phyloP scores from a whole-genome alignment of 2,113 vertebrate species.

The Trichomycterus rosablanca region DNA sequence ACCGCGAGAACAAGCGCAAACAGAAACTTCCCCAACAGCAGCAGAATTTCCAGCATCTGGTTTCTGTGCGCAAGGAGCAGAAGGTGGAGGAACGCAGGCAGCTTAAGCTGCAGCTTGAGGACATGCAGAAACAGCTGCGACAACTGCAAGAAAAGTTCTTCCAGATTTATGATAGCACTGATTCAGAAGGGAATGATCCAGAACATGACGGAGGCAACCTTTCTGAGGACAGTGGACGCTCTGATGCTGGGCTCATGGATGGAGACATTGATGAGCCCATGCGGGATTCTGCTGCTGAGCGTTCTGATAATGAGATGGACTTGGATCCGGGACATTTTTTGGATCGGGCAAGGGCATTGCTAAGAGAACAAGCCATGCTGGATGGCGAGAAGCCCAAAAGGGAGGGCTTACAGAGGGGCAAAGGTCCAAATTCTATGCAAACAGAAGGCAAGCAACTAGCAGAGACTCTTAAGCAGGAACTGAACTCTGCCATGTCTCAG shows the following conservation, averaged over 20 bases:
- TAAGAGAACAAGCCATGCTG: constrained; percentile 81
- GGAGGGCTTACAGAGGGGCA: constrained; percentile 75
- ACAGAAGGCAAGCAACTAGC: constrained; percentile 92
- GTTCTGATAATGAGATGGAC: constrained; percentile 89
- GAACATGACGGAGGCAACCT: constrained; percentile 84
- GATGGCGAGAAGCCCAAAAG: constrained; percentile 80
- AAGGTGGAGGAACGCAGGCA: constrained; percentile 94
- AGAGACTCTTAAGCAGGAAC: constrained; percentile 94
- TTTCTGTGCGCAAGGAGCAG: constrained; percentile 92
- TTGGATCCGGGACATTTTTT: constrained; percentile 90
- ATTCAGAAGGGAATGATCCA: constrained; percentile 86
- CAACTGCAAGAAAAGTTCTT: constrained; percentile 99
- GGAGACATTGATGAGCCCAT: constrained; percentile 66
- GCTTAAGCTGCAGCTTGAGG: constrained; percentile 98
- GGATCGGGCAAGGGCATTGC: constrained; percentile 82
- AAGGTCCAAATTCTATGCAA: constrained; percentile 77
- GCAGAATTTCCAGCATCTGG: constrained; percentile 97
- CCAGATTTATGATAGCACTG: constrained; percentile 97
- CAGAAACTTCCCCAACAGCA: constrained; percentile 97
- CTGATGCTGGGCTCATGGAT: constrained; percentile 70
- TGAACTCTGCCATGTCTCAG: constrained; percentile 95
- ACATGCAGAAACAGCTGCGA: constrained; percentile 99
- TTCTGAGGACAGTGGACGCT: constrained; percentile 92
- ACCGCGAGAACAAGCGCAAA: constrained; percentile 97
- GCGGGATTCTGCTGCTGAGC: constrained; percentile 63